phyloP scores from a whole-genome alignment of 2,113 vertebrate species.

The Rhineura floridana region DNA sequence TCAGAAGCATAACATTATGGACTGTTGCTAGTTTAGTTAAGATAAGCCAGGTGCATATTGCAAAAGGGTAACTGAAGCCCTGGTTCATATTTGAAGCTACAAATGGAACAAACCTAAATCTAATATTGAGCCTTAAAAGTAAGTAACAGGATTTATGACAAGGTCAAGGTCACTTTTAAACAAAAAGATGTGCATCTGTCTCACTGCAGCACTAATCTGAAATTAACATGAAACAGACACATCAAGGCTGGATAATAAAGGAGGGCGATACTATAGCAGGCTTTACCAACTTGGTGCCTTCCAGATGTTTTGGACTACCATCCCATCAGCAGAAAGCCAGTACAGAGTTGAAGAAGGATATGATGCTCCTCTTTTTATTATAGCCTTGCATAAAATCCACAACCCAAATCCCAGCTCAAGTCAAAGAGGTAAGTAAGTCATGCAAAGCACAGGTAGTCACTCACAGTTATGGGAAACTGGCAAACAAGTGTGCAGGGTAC shows the following conservation, averaged over 20 bases:
- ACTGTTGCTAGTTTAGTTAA: background rate
- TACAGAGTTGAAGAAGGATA: no score
- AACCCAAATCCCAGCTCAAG: background rate
- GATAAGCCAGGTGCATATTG: background rate
- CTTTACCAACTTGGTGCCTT: no score
- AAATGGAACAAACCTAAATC: slow-evolving; percentile 2
- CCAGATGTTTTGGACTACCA: no score
- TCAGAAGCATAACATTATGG: background rate
- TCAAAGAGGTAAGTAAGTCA: background rate
- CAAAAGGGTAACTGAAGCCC: background rate
- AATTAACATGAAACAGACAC: background rate
- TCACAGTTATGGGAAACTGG: background rate
- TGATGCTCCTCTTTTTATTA: background rate
- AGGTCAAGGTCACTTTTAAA: background rate
- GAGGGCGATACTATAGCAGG: background rate
- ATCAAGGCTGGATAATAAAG: background rate
- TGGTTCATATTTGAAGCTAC: background rate
- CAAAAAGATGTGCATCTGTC: background rate
- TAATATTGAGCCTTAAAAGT: slow-evolving; percentile 6
- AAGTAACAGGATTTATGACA: background rate
- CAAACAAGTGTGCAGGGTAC: background rate
- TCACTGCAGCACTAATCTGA: background rate
- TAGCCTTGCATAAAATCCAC: background rate
- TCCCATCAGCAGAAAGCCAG: no score
- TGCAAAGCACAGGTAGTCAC: background rate